Conservation (phyloP, 2,113 vertebrate species). For the Sula dactylatra region DNA sequence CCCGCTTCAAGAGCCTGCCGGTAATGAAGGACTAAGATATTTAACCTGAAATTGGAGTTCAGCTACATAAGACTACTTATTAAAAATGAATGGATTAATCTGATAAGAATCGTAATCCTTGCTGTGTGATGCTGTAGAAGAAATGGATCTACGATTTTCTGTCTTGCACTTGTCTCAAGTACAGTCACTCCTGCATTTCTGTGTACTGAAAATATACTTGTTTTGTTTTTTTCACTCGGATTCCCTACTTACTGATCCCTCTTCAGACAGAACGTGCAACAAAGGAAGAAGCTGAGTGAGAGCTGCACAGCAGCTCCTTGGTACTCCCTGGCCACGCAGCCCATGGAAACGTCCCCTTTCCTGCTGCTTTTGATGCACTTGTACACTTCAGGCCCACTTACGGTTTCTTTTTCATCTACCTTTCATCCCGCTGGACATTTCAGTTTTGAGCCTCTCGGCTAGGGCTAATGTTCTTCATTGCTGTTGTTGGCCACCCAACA, state of each 20-base stretch:
- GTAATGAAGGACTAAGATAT: too few species aligned
- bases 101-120: background rate
- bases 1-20: background rate
- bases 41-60: background rate
- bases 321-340: background rate
- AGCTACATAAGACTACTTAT: background rate
- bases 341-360: rapidly evolving
- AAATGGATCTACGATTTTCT: background rate
- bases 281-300: background rate
- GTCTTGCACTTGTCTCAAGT: background rate
- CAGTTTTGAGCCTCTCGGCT: background rate
- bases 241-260: background rate
- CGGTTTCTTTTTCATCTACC: background rate
- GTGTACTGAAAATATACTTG: background rate
- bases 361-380: background rate
- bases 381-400: background rate
- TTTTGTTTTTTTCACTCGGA: background rate
- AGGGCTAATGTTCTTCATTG: background rate
- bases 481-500: background rate
- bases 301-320: background rate
- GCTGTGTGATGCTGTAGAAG: background rate
- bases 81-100: background rate
- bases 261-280: background rate
- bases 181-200: background rate
- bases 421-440: background rate